Base-by-base conservation (phyloP, 2,113 vertebrate species). In the Phoxinus phoxinus region DNA sequence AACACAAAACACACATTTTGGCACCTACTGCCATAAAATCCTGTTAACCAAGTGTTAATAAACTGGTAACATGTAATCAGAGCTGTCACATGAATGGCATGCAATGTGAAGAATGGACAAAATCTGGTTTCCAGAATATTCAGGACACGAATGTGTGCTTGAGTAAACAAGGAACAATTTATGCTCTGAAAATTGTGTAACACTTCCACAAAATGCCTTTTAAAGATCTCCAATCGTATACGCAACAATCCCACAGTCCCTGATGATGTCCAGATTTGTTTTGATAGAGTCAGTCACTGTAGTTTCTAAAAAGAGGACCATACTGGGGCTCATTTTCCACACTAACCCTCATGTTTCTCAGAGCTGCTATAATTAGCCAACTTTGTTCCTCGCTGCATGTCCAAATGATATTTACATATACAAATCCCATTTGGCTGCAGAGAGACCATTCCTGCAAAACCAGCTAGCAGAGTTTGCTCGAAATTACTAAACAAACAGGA, bases 281-380 rank as follows among this genome's bases (percentile, higher is more conserved):
- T 94, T 94, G 92, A 30, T 76, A 32, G 90, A 92, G 91, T 92
- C 93, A 95, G 93, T 94, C 93, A 90, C 92, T 89, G 91, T 89
- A 93, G 93, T 93, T 93, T 91, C 93, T 51, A 94, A 92, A 93
- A 91, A 92, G 91, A 89, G 90, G 84, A 88, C 92, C 90, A 93
- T 92, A 93, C 93, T 93, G 94, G 93, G 92, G 93, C 94, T 93
- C 91, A 92, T 93, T 94, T 93, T 93, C 92, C 91, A 92, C 91
- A 91, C 91, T 92, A 93, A 93, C 93, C 91, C 93, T 94, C 92
- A 90, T 92, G 92, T 94, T 95, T 94, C 94, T 94, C 93, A 91
- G 90, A 94, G 93, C 91, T 89, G 93, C 93, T 94, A 95, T 94
- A 95, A 95, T 95, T 95, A 94, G 94, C 93, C 91, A 93, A 94